phyloP scores from a whole-genome alignment of 1,140 invertebrate genomes.

The Drosophila mauritiana region DNA sequence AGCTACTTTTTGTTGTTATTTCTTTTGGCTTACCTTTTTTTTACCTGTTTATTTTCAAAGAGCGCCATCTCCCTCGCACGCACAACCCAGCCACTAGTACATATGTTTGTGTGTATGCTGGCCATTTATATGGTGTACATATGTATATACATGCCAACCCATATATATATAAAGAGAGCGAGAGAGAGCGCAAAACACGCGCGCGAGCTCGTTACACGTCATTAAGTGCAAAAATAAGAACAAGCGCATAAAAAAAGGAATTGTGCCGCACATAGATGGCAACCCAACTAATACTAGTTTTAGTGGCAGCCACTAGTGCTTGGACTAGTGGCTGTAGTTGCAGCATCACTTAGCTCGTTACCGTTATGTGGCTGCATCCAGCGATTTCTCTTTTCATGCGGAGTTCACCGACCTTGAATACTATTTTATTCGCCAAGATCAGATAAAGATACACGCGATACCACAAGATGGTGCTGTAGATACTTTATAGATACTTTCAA shows the following conservation, averaged over 20 bases:
- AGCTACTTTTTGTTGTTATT: conserved; percentile 70
- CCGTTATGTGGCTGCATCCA: conserved; percentile 42
- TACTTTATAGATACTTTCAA: too few species aligned
- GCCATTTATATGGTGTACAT: conserved; percentile 16
- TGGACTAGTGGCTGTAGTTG: conserved; percentile 32
- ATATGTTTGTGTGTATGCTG: conserved; percentile 36
- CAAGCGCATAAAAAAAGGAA: conserved; percentile 62
- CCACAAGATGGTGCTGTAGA: too few species aligned
- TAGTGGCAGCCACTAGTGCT: conserved; percentile 21
- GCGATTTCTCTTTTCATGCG: conserved; percentile 34
- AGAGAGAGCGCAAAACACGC: conserved; percentile 60
- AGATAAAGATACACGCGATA: background rate
- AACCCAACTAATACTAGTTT: conserved; percentile 35
- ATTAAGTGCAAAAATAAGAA: conserved; percentile 81
- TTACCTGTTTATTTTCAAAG: conserved; percentile 71
- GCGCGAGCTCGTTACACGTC: conserved; percentile 72
- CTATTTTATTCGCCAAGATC: conserved; percentile 4
- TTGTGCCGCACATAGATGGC: conserved; percentile 45
- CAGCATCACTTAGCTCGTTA: conserved; percentile 39
- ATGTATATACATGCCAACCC: conserved; percentile 5
- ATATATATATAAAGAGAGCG: conserved; percentile 11
- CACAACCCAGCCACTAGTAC: conserved; percentile 44
- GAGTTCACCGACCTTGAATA: conserved; percentile 33
- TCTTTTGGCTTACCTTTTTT: conserved; percentile 73
- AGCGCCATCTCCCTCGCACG: conserved; percentile 59